Base-by-base conservation (phyloP, 2,888 invertebrate species). In the Drosophila hamatofila region DNA sequence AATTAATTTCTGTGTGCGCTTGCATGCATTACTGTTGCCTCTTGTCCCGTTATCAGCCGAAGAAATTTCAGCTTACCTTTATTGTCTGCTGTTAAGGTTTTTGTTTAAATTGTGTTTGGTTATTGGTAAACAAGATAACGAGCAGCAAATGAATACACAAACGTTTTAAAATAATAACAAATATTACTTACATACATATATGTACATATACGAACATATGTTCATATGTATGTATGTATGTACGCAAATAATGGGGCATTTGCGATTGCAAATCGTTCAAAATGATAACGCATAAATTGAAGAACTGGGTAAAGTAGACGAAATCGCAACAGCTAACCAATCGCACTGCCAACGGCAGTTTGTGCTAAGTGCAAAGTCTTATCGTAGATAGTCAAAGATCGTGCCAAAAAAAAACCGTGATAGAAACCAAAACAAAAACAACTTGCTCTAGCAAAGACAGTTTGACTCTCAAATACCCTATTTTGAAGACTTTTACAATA, bases 61-160 rank as follows among this genome's bases (percentile, higher is more conserved):
- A 72, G 54, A 37, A 56, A 63, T 33, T 57, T 39, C 35, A 56
- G 68, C 51, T 63, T 78, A 77, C 79, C 78, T 65, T 71, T 74
- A 78, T 78, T 60, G 62, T 44, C 55, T 44, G 7, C 42, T 30
- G 42, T 49, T 75, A 23, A 56, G 44, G 49, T 63, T 39, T 63
- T 42, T 64, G 48, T 64, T 39, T 37, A 54, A 39, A 57, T 62
- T 62, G 54, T 72, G 52, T 65, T 55, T 70, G 59, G 42, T 58
- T 58, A 58, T 66, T 48, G 76, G 81, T 81, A 81, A 81, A 81
- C 71, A 81, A 81, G 81, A 81, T 81, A 83, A 74, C 62, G 58
- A 9, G 18, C 42, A 33, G 41, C 48, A 46, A 21, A 46, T 8
- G n/a, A 54, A 21, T 62, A 57, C 33, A 42, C 42, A 49, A 49